Percentiles rank a stretch among this genome's conserved stretches.
phyloP scores from a whole-genome alignment of 2,113 vertebrate species.

The Oreochromis niloticus region DNA sequence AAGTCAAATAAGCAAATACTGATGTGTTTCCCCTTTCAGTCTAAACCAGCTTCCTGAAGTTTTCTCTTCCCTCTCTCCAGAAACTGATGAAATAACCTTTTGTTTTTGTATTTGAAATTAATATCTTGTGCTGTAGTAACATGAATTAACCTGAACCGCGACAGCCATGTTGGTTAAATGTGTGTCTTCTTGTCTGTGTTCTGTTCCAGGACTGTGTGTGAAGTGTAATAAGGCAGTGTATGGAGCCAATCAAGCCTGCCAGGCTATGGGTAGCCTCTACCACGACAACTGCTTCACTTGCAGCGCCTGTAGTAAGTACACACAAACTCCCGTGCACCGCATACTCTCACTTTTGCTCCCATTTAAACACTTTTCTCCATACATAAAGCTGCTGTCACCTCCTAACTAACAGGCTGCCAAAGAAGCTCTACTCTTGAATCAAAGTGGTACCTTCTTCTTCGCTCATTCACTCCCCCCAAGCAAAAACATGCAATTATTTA shows the following conservation, averaged over 20 bases:
- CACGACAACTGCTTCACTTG: slow-evolving; percentile 94
- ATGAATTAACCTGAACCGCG: neutral
- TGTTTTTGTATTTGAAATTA: neutral
- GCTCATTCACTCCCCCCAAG: neutral
- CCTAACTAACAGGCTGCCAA: neutral
- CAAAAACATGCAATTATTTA: slow-evolving; percentile 34
- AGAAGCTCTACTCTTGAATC: neutral
- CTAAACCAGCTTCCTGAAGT: slow-evolving; percentile 30
- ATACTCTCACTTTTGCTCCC: neutral
- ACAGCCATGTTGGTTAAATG: neutral
- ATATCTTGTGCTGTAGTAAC: neutral
- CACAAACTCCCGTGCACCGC: accelerated
- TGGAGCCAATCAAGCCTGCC: slow-evolving; percentile 90
- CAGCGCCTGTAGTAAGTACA: slow-evolving; percentile 90
- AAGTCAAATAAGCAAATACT: slow-evolving; percentile 62
- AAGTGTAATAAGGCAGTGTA: slow-evolving; percentile 90
- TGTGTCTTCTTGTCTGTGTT: neutral
- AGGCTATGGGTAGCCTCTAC: slow-evolving; percentile 96
- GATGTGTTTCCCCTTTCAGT: slow-evolving; percentile 50
- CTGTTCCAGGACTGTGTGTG: slow-evolving; percentile 81
- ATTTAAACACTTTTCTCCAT: neutral
- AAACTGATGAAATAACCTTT: neutral
- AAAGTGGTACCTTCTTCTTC: slow-evolving; percentile 13
- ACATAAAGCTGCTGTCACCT: neutral
- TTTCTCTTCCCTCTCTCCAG: neutral